Base-by-base conservation (phyloP, 2,113 vertebrate species). In the Empidonax traillii region DNA sequence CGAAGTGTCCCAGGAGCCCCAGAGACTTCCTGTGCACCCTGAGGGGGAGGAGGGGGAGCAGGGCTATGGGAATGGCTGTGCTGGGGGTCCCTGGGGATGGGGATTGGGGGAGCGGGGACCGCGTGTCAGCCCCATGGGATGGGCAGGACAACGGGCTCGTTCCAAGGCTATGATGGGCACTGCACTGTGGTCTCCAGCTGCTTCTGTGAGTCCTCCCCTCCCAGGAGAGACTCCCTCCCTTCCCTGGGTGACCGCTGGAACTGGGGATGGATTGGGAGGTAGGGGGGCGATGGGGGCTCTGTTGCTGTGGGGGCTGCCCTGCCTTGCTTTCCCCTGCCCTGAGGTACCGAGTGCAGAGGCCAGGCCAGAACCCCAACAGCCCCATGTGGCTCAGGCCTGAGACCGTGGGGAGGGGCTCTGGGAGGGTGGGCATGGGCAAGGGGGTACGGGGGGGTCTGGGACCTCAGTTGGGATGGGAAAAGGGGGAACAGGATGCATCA, bases 31-130 rank as follows among this genome's bases (percentile, higher is more conserved):
- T 16, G 24, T 10, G 49, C 18, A 5, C 22, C 51, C 59, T 15
- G 59, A 9, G 3, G 2, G 5, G 68, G 18, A 41, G 30, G 9
- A 1, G 0, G 15, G 31, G n/a, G 3, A 43, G 10, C 0, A 1
- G 53, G 37, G 41, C 41, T 20, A 9, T 0, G 18, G 59, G 61
- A 65, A 8, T 14, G 55, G 49, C 62, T 8, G 55, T 37, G 51
- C 51, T 22, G 21, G 65, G n/a, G 75, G 58, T 46, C 37, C 25
- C 43, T 12, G 65, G 58, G 31, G 33, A 8, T 3, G 2, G 51
- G 8, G 37, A 30, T 3, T 20, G 58, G 18, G 39, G 25, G 15
- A 41, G 14, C 9, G 6, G 43, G 41, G 49, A 39, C 77, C 44
- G 4, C 2, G 4, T 49, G 6, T 31, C 23, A 7, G 30, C 15